Percentiles rank a stretch among this genome's conserved stretches.
Evolutionary conservation across 1,140 invertebrate genomes (phyloP).

Genomic region (Drosophila pandora): DNA sequence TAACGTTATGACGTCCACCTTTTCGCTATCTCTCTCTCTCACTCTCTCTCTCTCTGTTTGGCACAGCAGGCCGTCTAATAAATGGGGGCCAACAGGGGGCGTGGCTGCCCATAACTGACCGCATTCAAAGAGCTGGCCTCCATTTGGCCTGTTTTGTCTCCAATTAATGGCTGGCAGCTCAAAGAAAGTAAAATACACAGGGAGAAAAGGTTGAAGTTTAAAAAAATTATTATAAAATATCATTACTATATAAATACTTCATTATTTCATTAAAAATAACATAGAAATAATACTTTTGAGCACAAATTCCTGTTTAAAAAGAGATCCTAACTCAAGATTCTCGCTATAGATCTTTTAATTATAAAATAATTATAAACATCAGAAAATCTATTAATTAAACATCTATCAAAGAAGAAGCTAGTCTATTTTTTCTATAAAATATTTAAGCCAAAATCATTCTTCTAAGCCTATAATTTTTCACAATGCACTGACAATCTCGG

Average conservation of each 20-base stretch:
- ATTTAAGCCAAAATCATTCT: neutral
- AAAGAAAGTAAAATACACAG: slow-evolving; percentile 20
- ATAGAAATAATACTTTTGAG: too few species aligned
- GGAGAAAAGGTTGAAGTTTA: neutral
- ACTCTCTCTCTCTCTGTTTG: slow-evolving; percentile 44
- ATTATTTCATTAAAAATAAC: too few species aligned
- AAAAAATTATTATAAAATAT: too few species aligned
- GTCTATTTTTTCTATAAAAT: neutral
- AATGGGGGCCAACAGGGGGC: slow-evolving; percentile 45
- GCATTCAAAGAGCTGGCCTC: slow-evolving; percentile 25
- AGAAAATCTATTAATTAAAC: too few species aligned
- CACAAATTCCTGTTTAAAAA: too few species aligned
- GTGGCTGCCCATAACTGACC: slow-evolving; percentile 32
- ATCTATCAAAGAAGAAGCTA: neutral
- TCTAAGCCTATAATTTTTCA: neutral
- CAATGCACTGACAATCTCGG: slow-evolving; percentile 21
- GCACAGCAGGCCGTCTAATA: slow-evolving; percentile 65
- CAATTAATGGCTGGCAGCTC: slow-evolving; percentile 32
- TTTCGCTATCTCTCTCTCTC: slow-evolving; percentile 15
- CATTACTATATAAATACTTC: too few species aligned
- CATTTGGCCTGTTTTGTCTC: slow-evolving; percentile 31
- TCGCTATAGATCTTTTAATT: too few species aligned
- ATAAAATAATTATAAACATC: too few species aligned
- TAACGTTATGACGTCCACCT: slow-evolving; percentile 23
- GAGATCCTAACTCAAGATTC: too few species aligned